Percentiles rank a stretch among this genome's conserved stretches.
These are phyloP conservation scores for Eudasyphora cyanicolor DNA, from an alignment of 2,888 invertebrate species.

Conservation along the genomic window DNA sequence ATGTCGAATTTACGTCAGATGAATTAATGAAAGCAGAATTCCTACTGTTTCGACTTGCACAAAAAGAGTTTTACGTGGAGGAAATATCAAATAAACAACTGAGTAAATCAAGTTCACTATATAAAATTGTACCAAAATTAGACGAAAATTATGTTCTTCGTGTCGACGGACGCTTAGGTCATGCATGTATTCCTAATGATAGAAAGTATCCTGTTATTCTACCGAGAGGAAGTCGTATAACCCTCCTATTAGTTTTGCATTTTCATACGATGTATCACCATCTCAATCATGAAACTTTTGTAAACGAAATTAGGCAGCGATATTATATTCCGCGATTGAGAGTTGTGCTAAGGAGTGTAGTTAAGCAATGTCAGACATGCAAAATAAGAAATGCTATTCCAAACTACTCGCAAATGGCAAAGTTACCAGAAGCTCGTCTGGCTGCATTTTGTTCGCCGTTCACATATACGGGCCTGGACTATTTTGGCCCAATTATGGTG, in stretches of 20 bases:
- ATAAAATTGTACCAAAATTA: too few relatives aligned
- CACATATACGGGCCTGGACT: slow-evolving; percentile 34
- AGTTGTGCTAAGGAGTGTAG: too few relatives aligned
- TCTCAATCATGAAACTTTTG: slow-evolving; percentile 46
- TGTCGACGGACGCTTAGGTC: too few relatives aligned
- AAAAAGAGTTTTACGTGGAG: neutral
- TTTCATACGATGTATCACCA: slow-evolving; percentile 39
- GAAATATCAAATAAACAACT: too few relatives aligned
- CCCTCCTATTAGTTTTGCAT: too few relatives aligned
- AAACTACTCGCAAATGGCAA: slow-evolving; percentile 37
- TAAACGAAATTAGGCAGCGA: slow-evolving; percentile 57
- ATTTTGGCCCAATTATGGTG: slow-evolving; percentile 26
- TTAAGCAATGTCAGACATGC: slow-evolving; percentile 50
- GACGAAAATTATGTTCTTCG: too few relatives aligned
- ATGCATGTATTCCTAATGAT: neutral
- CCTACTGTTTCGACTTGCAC: too few relatives aligned
- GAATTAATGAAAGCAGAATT: too few relatives aligned
- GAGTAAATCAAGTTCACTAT: too few relatives aligned
- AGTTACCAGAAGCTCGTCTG: slow-evolving; percentile 29
- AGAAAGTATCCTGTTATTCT: too few relatives aligned
- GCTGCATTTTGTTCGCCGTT: slow-evolving; percentile 42
- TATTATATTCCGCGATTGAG: slow-evolving; percentile 55
- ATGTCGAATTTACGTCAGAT: too few relatives aligned
- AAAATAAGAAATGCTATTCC: slow-evolving; percentile 53
- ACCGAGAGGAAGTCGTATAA: too few relatives aligned